phyloP scores from a whole-genome alignment of 1,140 invertebrate species.

The Platyscapa corneri region DNA sequence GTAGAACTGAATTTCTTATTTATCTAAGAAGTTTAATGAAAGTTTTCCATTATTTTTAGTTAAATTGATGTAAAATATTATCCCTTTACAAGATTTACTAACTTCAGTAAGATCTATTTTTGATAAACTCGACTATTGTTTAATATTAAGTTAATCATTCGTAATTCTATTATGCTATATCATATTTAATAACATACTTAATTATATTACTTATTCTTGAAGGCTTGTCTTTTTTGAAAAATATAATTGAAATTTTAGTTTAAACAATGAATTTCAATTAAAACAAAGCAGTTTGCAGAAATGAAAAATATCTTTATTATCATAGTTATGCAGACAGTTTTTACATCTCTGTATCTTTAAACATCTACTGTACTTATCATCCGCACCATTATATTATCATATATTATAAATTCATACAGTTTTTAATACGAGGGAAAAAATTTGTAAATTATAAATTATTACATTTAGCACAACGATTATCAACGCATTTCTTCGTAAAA shows the following conservation, averaged over 20 bases:
- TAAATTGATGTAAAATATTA: background rate
- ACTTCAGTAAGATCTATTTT: background rate
- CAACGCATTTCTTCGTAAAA: background rate
- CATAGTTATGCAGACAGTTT: background rate
- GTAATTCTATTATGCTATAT: too few relatives aligned
- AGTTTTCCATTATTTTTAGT: background rate
- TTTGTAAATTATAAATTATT: too few relatives aligned
- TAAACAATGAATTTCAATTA: too few relatives aligned
- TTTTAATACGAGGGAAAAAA: too few relatives aligned
- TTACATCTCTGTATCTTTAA: background rate
- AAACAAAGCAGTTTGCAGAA: too few relatives aligned
- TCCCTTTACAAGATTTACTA: background rate
- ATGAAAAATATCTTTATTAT: background rate
- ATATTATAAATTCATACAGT: background rate
- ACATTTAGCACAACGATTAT: too few relatives aligned
- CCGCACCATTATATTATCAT: background rate
- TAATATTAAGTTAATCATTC: too few relatives aligned
- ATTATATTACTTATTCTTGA: too few relatives aligned
- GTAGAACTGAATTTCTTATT: background rate
- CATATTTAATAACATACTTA: too few relatives aligned
- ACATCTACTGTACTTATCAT: background rate
- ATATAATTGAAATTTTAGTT: too few relatives aligned
- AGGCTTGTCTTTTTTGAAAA: too few relatives aligned
- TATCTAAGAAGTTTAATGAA: background rate
- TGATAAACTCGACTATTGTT: background rate